Evolutionary conservation across 2,797 vertebrate species (phyloP).

Genomic region (Sparus aurata): DNA sequence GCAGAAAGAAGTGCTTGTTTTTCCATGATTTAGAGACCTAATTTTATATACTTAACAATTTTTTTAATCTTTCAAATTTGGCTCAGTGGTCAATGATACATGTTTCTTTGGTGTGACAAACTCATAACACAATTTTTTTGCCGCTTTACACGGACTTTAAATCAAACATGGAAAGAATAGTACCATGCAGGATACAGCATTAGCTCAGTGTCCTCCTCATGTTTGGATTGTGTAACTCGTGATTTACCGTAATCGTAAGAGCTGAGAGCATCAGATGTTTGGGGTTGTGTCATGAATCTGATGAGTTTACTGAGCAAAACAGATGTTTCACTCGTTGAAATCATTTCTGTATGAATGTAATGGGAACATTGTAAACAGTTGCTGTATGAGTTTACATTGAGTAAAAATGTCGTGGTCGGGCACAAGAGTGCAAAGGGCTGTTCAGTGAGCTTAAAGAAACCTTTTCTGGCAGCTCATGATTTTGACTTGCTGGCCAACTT

Average conservation of each 20-base stretch:
- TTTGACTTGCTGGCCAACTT: slow-evolving; percentile 1
- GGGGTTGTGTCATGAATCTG: slow-evolving; percentile 31
- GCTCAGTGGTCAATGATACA: no score
- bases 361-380: slow-evolving; percentile 26
- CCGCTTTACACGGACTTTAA: no score
- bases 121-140: no score
- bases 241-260: slow-evolving; percentile 72
- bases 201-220: slow-evolving; percentile 70
- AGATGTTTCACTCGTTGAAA: slow-evolving; percentile 54
- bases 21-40: no score
- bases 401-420: neutral
- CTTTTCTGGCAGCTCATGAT: slow-evolving; percentile 1
- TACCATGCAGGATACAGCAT: slow-evolving; percentile 61
- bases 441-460: slow-evolving; percentile 21
- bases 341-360: slow-evolving; percentile 30
- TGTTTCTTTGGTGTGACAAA: no score
- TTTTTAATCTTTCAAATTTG: no score
- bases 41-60: no score
- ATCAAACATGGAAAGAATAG: slow-evolving; percentile 77
- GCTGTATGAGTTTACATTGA: slow-evolving; percentile 2
- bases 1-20: no score
- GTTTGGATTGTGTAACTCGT: slow-evolving; percentile 71
- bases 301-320: slow-evolving; percentile 58
- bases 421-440: slow-evolving; percentile 1
- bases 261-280: slow-evolving; percentile 51